These are phyloP conservation scores for Pangasius macronema DNA, from an alignment of 2,797 vertebrate species.

Conservation along the genomic window DNA sequence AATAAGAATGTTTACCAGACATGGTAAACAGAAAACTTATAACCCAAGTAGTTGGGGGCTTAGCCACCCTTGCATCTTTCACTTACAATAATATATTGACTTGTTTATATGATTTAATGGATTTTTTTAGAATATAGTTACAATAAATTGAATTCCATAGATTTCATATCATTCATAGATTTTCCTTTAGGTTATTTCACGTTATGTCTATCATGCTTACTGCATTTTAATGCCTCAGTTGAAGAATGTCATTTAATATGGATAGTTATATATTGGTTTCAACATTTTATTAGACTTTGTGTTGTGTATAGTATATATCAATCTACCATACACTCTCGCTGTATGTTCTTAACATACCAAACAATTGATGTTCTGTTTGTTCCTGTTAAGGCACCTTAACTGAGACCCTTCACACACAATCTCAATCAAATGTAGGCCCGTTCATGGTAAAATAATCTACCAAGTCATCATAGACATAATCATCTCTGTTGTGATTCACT, in stretches of 20 bases:
- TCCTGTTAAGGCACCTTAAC: neutral
- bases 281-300: neutral
- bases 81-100: neutral
- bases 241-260: neutral
- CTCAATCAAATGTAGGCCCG: neutral
- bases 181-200: neutral
- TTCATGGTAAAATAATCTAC: neutral
- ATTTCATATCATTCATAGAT: neutral
- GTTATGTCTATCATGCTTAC: neutral
- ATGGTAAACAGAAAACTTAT: neutral
- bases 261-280: neutral
- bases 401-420: neutral
- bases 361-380: neutral
- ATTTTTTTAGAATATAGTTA: neutral
- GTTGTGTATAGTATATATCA: neutral
- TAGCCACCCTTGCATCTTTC: neutral
- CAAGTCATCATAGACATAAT: conserved; percentile 4
- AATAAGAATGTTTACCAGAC: neutral
- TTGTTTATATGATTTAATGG: neutral
- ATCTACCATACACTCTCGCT: neutral
- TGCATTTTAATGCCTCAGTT: neutral
- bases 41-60: neutral
- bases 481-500: conserved; percentile 11
- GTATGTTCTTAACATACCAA: neutral
- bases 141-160: neutral